A percentile compares a stretch with the other conserved stretches of the same genome.
Evolutionary conservation across 2,797 vertebrate genomes (phyloP).

Genomic region (Clarias pachynema): DNA sequence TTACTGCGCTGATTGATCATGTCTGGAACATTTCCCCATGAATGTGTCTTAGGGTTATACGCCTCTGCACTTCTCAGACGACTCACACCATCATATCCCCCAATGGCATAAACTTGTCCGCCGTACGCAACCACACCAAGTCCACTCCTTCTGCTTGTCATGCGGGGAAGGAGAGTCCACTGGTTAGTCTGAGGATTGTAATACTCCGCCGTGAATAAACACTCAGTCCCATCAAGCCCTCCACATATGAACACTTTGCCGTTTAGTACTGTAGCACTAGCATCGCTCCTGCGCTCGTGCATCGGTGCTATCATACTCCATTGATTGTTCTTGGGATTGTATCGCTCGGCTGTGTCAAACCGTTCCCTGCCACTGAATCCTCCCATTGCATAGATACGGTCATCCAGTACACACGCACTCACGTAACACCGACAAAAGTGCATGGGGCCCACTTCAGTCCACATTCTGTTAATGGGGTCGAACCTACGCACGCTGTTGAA

Average conservation of each 20-base stretch:
- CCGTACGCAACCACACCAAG: background rate
- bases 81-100: background rate
- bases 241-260: background rate
- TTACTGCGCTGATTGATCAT: background rate
- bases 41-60: background rate
- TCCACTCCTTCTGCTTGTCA: background rate
- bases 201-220: background rate
- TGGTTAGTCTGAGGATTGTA: background rate
- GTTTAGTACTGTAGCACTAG: background rate
- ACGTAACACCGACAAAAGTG: conserved; percentile 78
- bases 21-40: background rate
- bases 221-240: background rate
- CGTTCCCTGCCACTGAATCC: conserved; percentile 72
- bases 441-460: conserved; percentile 73
- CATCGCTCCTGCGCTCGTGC: background rate
- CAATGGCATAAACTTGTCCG: background rate
- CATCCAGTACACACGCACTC: conserved; percentile 74
- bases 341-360: background rate
- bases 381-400: conserved; percentile 83
- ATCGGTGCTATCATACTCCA: background rate
- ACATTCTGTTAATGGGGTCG: background rate
- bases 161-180: background rate
- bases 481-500: conserved; percentile 78
- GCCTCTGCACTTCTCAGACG: background rate
- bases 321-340: background rate